Evolutionary conservation across 2,888 invertebrate genomes (phyloP), one percentile per base, ranked within the genome.

Genomic region (Neria commutata): DNA sequence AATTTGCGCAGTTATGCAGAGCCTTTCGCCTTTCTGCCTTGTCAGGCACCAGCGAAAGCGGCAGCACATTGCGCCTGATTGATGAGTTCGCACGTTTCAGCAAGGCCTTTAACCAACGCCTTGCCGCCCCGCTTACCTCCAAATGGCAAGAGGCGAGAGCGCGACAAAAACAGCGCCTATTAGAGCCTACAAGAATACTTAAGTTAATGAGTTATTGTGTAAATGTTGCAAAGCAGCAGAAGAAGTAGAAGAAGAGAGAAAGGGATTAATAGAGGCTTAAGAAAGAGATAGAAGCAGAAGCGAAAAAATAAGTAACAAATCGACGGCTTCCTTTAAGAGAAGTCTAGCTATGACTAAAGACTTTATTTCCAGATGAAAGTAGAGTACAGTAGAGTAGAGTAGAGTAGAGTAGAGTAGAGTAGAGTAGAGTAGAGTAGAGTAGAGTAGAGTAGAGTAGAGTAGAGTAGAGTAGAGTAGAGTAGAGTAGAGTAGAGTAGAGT

Each of bases 131-230:
- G 37, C 11, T 10, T 29, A 29, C 29, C 29, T 29, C 5, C 5
- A 11, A 29, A 29, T 29, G 29, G 11, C 5, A 29, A 29, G 11
- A 8, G 11, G n/a, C 6, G 37, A 37, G n/a, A 14, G n/a, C n/a
- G n/a, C n/a, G n/a, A n/a, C n/a, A n/a, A n/a, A n/a, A n/a, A 10
- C 11, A n/a, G 37, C 37, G 6, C 6, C 5, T 11, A 29, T 29
- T 29, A 11, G 29, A 8, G 5, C 29, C 6, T 29, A 52, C 16
- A 24, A 52, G 40, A 23, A 26, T 40, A 52, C 40, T 40, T 23
- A 37, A 25, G 23, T 40, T 52, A 52, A 52, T 52, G 52, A 52
- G 52, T 37, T 52, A n/a, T 14, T 3, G 17, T 16, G 17, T 16
- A 17, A 21, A 50, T 34, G 14, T 24, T 42, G 24, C 24, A 14